Evolutionary conservation across 2,113 vertebrate species (phyloP).

Genomic region (Acanthisitta chloris): DNA sequence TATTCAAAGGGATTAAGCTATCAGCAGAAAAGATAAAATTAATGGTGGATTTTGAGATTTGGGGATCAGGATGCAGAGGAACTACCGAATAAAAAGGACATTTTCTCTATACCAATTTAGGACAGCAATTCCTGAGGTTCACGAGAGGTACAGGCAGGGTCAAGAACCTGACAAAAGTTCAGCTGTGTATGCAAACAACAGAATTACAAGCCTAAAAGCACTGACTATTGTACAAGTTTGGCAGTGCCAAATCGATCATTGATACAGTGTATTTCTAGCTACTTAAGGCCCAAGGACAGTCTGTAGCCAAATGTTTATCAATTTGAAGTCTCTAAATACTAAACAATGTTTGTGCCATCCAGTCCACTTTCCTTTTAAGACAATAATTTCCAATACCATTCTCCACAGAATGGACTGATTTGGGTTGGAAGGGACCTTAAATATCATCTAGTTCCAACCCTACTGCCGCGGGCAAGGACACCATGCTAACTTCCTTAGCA

Average conservation of each 20-base stretch:
- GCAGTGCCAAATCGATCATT: background rate
- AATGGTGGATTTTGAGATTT: background rate
- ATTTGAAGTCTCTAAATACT: background rate
- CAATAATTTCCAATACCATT: background rate
- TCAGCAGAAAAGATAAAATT: background rate
- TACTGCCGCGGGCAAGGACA: background rate
- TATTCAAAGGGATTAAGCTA: background rate
- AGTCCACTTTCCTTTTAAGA: background rate
- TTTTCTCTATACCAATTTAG: background rate
- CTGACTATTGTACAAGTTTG: background rate
- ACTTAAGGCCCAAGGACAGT: background rate
- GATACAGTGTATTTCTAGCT: background rate
- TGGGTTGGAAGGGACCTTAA: background rate
- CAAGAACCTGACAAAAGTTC: background rate
- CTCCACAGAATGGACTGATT: background rate
- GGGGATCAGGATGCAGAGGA: background rate
- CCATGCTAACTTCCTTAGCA: background rate
- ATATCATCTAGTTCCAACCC: background rate
- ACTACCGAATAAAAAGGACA: background rate
- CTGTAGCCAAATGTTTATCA: background rate
- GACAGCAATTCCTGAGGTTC: background rate
- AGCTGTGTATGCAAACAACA: background rate
- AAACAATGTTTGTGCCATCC: background rate
- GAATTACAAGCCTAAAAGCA: background rate
- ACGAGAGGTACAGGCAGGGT: background rate